Percentiles rank a stretch among this genome's conserved stretches.
These are phyloP conservation scores for Fragum fragum DNA, from an alignment of 2,888 invertebrate genomes.

Conservation along the genomic window DNA sequence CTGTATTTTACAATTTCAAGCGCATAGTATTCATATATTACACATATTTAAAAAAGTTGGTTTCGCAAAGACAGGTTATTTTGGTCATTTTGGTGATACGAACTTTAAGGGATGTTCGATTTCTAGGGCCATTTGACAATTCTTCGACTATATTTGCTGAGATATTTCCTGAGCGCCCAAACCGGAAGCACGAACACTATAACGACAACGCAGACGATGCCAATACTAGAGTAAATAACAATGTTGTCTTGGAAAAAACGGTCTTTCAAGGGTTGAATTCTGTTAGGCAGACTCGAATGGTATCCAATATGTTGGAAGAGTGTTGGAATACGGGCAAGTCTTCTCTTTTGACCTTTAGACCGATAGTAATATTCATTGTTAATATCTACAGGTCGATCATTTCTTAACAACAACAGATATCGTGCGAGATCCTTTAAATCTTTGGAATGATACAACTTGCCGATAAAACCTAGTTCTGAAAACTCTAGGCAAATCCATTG, in stretches of 20 bases:
- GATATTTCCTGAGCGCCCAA: too few species aligned
- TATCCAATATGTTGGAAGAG: conserved; percentile 78
- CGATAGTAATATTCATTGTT: conserved; percentile 73
- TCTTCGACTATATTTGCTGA: too few species aligned
- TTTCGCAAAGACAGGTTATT: too few species aligned
- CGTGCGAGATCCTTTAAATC: conserved; percentile 72
- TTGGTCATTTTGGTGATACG: too few species aligned
- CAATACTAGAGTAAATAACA: conserved; percentile 65
- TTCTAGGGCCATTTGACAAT: too few species aligned
- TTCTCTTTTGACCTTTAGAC: conserved; percentile 66
- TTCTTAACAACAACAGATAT: conserved; percentile 83
- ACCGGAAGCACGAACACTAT: too few species aligned
- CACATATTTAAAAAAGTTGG: too few species aligned
- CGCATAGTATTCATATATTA: too few species aligned
- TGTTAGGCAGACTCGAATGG: conserved; percentile 74
- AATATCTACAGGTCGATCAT: conserved; percentile 76
- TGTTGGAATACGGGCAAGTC: conserved; percentile 70
- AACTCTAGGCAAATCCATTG: conserved; percentile 78
- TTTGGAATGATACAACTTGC: conserved; percentile 72
- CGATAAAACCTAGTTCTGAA: conserved; percentile 79
- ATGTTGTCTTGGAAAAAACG: conserved; percentile 55
- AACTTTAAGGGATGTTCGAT: too few species aligned
- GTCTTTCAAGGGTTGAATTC: conserved; percentile 77
- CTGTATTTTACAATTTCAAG: too few species aligned
- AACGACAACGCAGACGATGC: conserved; percentile 69